Conservation (phyloP, 1,140 invertebrate genomes). For the Gonatopus flavifemur region DNA sequence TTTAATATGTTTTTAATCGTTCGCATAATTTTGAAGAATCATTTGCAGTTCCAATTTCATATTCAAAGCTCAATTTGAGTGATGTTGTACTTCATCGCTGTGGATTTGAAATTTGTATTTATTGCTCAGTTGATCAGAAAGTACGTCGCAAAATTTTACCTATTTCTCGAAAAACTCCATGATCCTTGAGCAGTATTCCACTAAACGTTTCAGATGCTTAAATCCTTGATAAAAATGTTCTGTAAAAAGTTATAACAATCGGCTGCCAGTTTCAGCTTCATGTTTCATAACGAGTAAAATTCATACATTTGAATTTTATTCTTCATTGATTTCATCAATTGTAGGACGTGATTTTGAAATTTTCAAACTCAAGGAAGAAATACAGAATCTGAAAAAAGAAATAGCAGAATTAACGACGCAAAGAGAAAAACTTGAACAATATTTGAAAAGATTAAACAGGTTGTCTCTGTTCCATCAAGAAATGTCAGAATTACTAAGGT, state of each 20-base stretch:
- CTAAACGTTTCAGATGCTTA: background rate
- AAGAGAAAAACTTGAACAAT: conserved; percentile 7
- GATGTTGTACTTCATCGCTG: too few species aligned
- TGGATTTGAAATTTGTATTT: too few species aligned
- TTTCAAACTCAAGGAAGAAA: conserved; percentile 22
- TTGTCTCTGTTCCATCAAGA: conserved; percentile 16
- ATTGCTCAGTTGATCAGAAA: too few species aligned
- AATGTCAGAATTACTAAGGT: conserved; percentile 9
- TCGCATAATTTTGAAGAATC: too few species aligned
- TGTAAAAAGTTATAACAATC: background rate
- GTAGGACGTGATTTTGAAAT: conserved; percentile 8
- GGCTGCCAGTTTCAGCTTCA: too few species aligned
- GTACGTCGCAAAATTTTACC: too few species aligned
- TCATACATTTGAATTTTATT: background rate
- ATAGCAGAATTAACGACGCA: conserved; percentile 8
- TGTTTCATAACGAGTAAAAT: background rate
- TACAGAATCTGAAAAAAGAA: conserved; percentile 19
- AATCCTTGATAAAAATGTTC: background rate
- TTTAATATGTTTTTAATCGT: too few species aligned
- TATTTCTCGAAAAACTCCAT: too few species aligned
- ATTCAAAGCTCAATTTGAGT: too few species aligned
- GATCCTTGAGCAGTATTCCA: too few species aligned
- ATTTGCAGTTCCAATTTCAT: too few species aligned
- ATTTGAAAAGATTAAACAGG: conserved; percentile 1
- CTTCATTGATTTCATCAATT: conserved; percentile 7